phyloP scores from a whole-genome alignment of 2,797 vertebrate genomes.

The Lagorchestes hirsutus region DNA sequence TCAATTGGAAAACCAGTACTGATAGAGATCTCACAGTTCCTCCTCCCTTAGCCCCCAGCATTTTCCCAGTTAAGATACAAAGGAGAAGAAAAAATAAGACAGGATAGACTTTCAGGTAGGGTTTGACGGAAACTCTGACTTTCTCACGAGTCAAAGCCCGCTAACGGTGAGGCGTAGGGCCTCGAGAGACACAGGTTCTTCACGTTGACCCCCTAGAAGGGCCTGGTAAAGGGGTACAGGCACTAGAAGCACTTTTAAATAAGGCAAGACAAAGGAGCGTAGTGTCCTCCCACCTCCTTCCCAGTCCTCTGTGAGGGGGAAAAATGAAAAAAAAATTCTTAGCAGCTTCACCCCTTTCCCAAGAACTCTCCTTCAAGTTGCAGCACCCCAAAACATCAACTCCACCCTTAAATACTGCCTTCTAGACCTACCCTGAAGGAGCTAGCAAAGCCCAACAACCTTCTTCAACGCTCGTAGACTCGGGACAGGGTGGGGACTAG shows the following conservation, averaged over 20 bases:
- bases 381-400: neutral
- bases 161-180: neutral
- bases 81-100: conserved; percentile 47
- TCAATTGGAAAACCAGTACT: neutral
- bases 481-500: neutral
- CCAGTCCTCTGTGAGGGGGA: neutral
- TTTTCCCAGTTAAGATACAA: conserved; percentile 65
- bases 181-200: neutral
- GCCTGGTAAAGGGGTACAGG: neutral
- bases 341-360: neutral
- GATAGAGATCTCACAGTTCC: conserved; percentile 4
- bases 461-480: neutral
- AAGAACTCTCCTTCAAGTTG: neutral
- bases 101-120: conserved; percentile 69
- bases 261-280: neutral
- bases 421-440: neutral
- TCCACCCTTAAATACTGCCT: neutral
- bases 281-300: neutral
- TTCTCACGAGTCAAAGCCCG: conserved; percentile 33
- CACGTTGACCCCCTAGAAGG: neutral
- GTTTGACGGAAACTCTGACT: conserved; percentile 1
- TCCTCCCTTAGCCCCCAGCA: conserved; percentile 46
- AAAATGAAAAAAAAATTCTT: neutral
- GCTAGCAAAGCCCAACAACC: neutral
- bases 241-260: neutral